Evolutionary conservation across 1,140 invertebrate species (phyloP).

Genomic region (Laodelphax striatellus): DNA sequence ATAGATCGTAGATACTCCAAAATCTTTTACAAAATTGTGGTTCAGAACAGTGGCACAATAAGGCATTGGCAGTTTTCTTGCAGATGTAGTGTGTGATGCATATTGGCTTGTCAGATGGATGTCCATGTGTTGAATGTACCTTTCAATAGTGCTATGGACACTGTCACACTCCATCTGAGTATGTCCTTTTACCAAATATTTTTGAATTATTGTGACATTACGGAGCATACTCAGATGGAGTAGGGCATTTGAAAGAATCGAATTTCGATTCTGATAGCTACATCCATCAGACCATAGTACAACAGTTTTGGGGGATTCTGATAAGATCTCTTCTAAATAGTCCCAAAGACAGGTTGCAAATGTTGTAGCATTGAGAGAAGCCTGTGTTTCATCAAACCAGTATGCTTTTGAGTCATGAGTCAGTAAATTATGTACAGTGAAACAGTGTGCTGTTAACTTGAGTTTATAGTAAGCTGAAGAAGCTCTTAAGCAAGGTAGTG

Average conservation of each 20-base stretch:
- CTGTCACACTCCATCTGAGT: constrained; percentile 33
- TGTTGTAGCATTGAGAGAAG: constrained; percentile 1
- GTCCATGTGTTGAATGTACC: too few species aligned
- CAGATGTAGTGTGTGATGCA: too few species aligned
- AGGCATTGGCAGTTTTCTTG: too few species aligned
- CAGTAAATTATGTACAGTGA: neutral
- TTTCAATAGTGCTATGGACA: constrained; percentile 26
- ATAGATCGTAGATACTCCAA: too few species aligned
- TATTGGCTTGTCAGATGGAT: too few species aligned
- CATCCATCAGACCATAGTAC: constrained; percentile 27
- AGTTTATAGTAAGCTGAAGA: neutral
- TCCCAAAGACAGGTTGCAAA: neutral
- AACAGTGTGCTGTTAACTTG: constrained; percentile 3
- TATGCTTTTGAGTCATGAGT: neutral
- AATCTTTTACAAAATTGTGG: too few species aligned
- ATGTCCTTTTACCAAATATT: constrained; percentile 31
- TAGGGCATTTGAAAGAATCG: constrained; percentile 27
- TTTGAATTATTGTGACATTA: constrained; percentile 28
- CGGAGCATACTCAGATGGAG: constrained; percentile 19
- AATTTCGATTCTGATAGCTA: constrained; percentile 28
- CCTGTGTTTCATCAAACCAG: constrained; percentile 3
- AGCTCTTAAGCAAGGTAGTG: neutral
- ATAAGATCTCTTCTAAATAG: neutral
- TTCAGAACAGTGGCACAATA: too few species aligned
- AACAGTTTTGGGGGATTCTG: constrained; percentile 8